Base-by-base conservation (phyloP, 1,140 invertebrate species). In the Agrypnia vestita region DNA sequence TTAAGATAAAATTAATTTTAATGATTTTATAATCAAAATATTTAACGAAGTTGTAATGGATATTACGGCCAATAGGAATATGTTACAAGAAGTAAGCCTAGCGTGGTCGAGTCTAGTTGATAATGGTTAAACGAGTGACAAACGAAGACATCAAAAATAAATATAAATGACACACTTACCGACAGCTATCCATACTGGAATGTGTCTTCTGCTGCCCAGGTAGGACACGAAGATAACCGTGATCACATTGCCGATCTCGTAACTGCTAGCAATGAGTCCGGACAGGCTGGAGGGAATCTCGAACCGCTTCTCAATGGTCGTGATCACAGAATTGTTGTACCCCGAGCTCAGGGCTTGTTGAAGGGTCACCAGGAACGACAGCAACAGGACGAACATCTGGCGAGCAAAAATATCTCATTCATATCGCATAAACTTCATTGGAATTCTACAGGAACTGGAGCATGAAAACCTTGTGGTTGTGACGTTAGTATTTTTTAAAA, bases 191-290 rank as follows among this genome's bases (percentile, higher is more conserved):
- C 97, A 98, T 47, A 96, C 95, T 46, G 97, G 97, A 85, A 98
- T 98, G 86, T 98, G 96, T 77, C 97, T 90, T 69, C 96, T 91
- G 83, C 95, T 96, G 59, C 97, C 97, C 84, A 98, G 93, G 87
- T 98, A 98, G 84, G 96, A 97, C 76, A 98, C 97, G 88, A 98
- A 98, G 85, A 98, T 97, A 67, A 98, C 97, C 8, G 97, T 97
- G 83, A 97, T 95, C 73, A 98, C 95, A 89, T 97, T 98, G 83
- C 97, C 97, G 84, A 98, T 96, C 92, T 98, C 97, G 87, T 98
- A 98, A 77, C 96, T 97, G 83, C 96, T 97, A 47, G 96, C 97
- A 76, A 98, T 96, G 81, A 97, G 91, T 35, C 97, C 97, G 46
- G 96, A 97, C 71, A 97, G 93, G 85, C 95, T 96, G 86, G 96